These are phyloP conservation scores for Lepeophtheirus nordmannii DNA, from an alignment of 2,888 invertebrate species.

Conservation along the genomic window DNA sequence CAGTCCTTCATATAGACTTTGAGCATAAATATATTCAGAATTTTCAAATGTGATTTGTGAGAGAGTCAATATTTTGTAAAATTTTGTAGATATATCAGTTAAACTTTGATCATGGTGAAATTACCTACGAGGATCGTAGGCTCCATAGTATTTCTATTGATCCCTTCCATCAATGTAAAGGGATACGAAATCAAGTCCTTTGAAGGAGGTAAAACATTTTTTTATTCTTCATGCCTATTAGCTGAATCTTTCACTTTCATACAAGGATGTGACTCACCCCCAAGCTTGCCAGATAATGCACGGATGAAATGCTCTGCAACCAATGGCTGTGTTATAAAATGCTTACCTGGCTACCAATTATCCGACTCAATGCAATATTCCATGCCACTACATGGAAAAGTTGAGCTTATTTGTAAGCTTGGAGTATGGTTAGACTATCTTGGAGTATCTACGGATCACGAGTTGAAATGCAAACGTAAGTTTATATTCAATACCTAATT, in stretches of 20 bases:
- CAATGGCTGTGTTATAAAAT: background rate
- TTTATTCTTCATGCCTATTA: background rate
- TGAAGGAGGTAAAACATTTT: background rate
- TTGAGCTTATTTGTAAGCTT: slow-evolving; percentile 1
- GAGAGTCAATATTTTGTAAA: too few species aligned
- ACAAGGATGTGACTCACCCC: background rate
- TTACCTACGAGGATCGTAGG: too few species aligned
- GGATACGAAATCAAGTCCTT: background rate
- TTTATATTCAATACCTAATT: background rate
- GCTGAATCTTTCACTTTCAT: background rate
- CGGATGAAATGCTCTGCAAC: background rate
- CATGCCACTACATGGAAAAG: background rate
- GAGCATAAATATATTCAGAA: too few species aligned
- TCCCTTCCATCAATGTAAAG: background rate
- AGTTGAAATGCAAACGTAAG: background rate
- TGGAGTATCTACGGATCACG: background rate
- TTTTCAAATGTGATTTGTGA: too few species aligned
- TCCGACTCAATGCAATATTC: background rate
- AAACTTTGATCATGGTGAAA: too few species aligned
- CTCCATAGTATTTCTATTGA: too few species aligned
- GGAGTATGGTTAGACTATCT: background rate
- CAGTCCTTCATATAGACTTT: too few species aligned
- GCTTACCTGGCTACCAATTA: background rate
- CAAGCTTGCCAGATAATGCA: background rate
- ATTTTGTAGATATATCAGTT: too few species aligned